Percentiles rank a stretch among this genome's conserved stretches.
Evolutionary conservation across 2,888 invertebrate species (phyloP).

Genomic region (Papilio elwesi): DNA sequence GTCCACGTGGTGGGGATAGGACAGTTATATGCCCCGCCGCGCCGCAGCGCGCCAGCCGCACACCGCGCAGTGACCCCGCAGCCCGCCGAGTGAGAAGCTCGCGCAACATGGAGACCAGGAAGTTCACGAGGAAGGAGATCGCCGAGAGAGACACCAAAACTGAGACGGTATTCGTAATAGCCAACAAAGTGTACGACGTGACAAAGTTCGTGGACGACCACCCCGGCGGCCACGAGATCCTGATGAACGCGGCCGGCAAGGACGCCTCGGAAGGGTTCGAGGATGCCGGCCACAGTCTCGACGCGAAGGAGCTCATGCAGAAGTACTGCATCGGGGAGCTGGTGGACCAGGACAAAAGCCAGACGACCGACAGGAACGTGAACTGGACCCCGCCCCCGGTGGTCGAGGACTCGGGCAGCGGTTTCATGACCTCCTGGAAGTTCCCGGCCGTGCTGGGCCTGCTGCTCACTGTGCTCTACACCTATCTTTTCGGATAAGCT

Average conservation of each 20-base stretch:
- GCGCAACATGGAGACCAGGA: conserved; percentile 59
- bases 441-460: conserved; percentile 86
- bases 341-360: conserved; percentile 84
- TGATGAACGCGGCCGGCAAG: conserved; percentile 92
- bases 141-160: conserved; percentile 51
- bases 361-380: conserved; percentile 52
- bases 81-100: conserved; percentile 44
- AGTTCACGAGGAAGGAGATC: conserved; percentile 68
- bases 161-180: conserved; percentile 66
- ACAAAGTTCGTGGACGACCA: conserved; percentile 86
- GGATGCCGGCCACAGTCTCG: conserved; percentile 98
- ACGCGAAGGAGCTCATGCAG: conserved; percentile 96
- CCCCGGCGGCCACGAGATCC: conserved; percentile 97
- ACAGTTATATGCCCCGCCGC: background rate
- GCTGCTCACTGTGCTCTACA: conserved; percentile 85
- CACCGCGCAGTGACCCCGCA: background rate
- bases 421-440: conserved; percentile 80
- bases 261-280: conserved; percentile 98
- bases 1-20: background rate
- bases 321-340: conserved; percentile 94
- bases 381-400: conserved; percentile 52
- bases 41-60: conserved; percentile 10
- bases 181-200: conserved; percentile 74
- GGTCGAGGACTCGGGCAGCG: conserved; percentile 35
- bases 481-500: conserved; percentile 83